Conservation (phyloP, 2,797 vertebrate genomes). For the Rhabdophis nuchalis region DNA sequence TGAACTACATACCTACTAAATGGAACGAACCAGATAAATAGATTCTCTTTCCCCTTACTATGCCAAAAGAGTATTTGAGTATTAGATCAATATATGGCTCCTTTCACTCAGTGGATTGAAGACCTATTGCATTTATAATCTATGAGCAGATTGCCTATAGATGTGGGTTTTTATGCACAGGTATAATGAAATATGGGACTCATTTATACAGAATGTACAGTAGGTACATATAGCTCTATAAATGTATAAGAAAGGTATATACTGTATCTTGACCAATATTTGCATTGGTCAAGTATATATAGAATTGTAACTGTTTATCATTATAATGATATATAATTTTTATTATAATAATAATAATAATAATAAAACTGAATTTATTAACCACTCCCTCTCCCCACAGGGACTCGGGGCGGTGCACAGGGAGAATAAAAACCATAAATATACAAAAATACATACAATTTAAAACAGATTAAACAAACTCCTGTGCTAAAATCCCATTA, state of each 20-base stretch:
- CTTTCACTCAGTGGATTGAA: neutral
- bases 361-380: too few species aligned
- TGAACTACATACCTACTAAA: neutral
- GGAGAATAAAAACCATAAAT: too few species aligned
- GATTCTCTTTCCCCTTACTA: neutral
- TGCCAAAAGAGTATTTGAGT: neutral
- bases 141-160: neutral
- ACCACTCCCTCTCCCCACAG: too few species aligned
- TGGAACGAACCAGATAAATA: neutral
- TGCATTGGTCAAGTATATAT: neutral
- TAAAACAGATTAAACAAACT: too few species aligned
- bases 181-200: neutral
- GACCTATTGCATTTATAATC: neutral
- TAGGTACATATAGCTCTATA: neutral
- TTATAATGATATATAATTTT: neutral
- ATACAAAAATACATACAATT: too few species aligned
- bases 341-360: too few species aligned
- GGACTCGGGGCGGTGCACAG: too few species aligned
- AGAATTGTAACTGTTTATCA: neutral
- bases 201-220: neutral
- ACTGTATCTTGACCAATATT: neutral
- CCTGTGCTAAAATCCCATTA: too few species aligned
- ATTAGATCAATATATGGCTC: neutral
- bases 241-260: neutral
- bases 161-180: neutral